Base-by-base conservation (phyloP, 1,140 invertebrate species). In the Ericerus pela region DNA sequence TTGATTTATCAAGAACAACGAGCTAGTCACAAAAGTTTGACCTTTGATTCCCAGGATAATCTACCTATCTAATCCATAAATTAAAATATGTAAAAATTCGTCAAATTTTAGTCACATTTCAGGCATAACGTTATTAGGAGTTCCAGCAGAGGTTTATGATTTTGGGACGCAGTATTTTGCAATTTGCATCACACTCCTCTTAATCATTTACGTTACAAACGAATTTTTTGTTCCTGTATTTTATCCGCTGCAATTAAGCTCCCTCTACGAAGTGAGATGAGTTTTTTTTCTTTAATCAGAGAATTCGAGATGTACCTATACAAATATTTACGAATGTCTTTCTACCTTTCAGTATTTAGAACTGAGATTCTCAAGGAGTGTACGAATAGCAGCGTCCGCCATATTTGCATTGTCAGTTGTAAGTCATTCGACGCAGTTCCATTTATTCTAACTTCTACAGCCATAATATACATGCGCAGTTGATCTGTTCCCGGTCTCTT, bases 131-230 rank as follows among this genome's bases (percentile, higher is more conserved):
- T 70, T 95, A 14, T 73, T 94, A 1, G 90, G 90, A 6, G 74
- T 88, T 1, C 90, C 91, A 1, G 85, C 88, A 0, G 91, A 96
- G 72, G 85, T 94, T 65, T 95, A 95, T 63, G 79, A 82, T 1
- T 88, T 85, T 64, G 89, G 88, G 0, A 86, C 83, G 0, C 83
- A 89, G 65, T 79, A 83, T 58, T 12, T 5, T 4, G 37, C n/a
- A 5, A 16, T 41, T 6, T 41, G 37, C 20, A 6, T 41, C 5
- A 8, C 6, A 6, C 14, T 41, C 5, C 4, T 41, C 4, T 81
- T 79, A 75, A 73, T 79, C 59, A 73, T 82, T 26, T 70, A 83
- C 1, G 66, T 81, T 22, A 76, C 79, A 1, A 82, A 86, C 65
- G 72, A 76, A 60, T 71, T 86, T 3, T 91, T 87, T 62, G 73